Evolutionary conservation across 2,888 invertebrate genomes (phyloP).

Genomic region (Leucoptera coffeella): DNA sequence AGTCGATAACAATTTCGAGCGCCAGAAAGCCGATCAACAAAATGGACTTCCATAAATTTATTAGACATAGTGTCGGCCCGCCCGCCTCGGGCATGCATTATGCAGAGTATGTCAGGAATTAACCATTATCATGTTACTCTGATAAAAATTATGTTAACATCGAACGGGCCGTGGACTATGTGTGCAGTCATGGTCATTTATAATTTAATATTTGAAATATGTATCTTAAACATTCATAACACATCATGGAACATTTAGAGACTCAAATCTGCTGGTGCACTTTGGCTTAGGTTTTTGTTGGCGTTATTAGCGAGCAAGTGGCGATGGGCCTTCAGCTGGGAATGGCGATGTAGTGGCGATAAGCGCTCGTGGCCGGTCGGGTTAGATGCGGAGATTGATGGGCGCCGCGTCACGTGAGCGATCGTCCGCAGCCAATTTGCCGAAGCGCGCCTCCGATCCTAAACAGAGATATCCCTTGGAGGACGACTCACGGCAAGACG

Average conservation of each 20-base stretch:
- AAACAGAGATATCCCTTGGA: constrained; percentile 38
- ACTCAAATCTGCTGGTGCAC: no score
- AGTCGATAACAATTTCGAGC: constrained; percentile 48
- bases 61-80: constrained; percentile 50
- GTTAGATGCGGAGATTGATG: constrained; percentile 2
- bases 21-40: constrained; percentile 49
- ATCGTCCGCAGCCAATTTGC: constrained; percentile 23
- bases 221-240: no score
- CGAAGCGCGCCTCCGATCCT: constrained; percentile 28
- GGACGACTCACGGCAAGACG: constrained; percentile 21
- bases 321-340: no score
- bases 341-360: no score
- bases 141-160: constrained; percentile 20
- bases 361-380: no score
- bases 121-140: constrained; percentile 40
- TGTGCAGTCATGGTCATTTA: no score
- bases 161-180: constrained; percentile 15
- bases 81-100: constrained; percentile 41
- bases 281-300: no score
- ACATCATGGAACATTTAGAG: no score
- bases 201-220: no score
- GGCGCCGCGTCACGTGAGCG: constrained; percentile 10
- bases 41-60: constrained; percentile 51
- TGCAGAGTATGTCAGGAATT: constrained; percentile 50
- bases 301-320: no score